Evolutionary conservation across 2,113 vertebrate species (phyloP).

Genomic region (Progne subis): DNA sequence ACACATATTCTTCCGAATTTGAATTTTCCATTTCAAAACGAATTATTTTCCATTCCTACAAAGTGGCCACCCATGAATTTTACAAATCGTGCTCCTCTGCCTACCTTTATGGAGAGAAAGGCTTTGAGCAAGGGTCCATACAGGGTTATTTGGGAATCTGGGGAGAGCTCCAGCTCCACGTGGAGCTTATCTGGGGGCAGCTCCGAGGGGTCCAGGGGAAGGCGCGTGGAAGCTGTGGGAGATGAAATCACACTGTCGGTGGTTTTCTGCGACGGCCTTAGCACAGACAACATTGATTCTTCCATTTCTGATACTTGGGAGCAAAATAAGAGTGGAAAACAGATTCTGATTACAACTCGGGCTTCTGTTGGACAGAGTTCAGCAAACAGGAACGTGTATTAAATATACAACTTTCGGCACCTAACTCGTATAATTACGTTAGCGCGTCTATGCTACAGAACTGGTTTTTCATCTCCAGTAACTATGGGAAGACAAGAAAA

Average conservation of each 20-base stretch:
- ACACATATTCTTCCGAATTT: fast-evolving
- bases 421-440: background rate
- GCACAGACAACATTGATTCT: slow-evolving; percentile 90
- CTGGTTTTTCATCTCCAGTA: background rate
- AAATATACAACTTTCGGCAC: background rate
- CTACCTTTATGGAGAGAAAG: slow-evolving; percentile 92
- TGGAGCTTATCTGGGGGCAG: slow-evolving; percentile 91
- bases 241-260: slow-evolving; percentile 78
- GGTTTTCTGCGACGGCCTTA: slow-evolving; percentile 82
- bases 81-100: background rate
- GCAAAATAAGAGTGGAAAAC: background rate
- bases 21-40: fast-evolving
- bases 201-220: slow-evolving; percentile 87
- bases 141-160: slow-evolving; percentile 92
- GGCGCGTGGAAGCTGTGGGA: slow-evolving; percentile 72
- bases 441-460: background rate
- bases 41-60: background rate
- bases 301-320: slow-evolving; percentile 92
- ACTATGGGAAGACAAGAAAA: background rate
- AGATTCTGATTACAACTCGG: background rate
- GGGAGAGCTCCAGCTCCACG: slow-evolving; percentile 94
- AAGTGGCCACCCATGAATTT: fast-evolving
- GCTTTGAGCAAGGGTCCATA: slow-evolving; percentile 92
- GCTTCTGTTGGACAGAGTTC: background rate
- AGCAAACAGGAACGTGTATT: background rate